These are phyloP conservation scores for Hylia prasina DNA, from an alignment of 2,113 vertebrate genomes.

Conservation along the genomic window DNA sequence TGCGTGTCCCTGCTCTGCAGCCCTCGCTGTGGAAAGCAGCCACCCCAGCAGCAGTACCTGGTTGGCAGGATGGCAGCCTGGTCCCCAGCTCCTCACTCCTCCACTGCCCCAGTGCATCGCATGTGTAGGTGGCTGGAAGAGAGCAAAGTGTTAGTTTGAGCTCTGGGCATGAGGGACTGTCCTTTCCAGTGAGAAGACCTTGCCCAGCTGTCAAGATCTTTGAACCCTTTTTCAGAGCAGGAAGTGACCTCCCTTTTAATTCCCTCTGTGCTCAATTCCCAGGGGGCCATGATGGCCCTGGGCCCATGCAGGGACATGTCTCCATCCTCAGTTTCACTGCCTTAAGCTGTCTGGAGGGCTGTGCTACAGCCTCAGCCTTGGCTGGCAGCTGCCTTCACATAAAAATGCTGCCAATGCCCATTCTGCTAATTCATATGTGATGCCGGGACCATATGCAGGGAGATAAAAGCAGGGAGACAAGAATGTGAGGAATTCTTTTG, in stretches of 20 bases:
- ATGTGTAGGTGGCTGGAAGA: conserved; percentile 78
- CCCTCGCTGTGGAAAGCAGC: fast-evolving
- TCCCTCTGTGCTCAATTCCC: background rate
- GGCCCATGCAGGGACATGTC: background rate
- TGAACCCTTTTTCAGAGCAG: background rate
- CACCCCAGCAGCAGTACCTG: conserved; percentile 67
- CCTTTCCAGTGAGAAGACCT: background rate
- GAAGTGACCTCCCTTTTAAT: background rate
- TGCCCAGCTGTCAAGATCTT: background rate
- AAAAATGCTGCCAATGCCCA: background rate
- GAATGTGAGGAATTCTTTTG: conserved; percentile 31
- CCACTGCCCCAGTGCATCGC: conserved; percentile 78
- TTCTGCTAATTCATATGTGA: background rate
- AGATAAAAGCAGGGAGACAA: background rate
- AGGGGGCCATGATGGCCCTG: background rate
- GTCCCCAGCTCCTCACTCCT: conserved; percentile 72
- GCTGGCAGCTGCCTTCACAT: background rate
- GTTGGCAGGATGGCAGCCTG: conserved; percentile 70
- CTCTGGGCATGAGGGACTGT: background rate
- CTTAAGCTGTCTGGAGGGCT: background rate
- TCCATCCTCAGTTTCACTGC: background rate
- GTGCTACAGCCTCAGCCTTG: background rate
- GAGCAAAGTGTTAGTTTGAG: background rate
- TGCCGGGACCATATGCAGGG: background rate
- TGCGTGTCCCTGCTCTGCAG: background rate